Conservation (phyloP, 2,888 invertebrate genomes). For the Epicampocera succincta region DNA sequence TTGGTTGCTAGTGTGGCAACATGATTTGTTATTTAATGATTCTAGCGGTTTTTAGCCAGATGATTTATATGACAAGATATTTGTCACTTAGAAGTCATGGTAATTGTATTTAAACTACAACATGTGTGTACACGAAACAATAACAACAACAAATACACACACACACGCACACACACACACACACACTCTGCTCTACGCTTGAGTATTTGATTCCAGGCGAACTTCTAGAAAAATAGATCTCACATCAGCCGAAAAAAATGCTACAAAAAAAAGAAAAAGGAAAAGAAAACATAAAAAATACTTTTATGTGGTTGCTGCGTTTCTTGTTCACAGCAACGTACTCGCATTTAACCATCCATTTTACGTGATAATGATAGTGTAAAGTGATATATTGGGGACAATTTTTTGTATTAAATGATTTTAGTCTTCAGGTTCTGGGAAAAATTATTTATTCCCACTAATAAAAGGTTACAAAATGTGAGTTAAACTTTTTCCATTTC, state of each 20-base stretch:
- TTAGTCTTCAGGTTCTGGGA: conserved; percentile 53
- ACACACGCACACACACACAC: no score
- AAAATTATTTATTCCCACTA: conserved; percentile 66
- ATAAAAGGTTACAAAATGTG: conserved; percentile 55
- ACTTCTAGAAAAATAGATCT: conserved; percentile 57
- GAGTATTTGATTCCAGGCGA: conserved; percentile 10
- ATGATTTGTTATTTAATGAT: conserved; percentile 70
- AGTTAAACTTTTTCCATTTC: conserved; percentile 5
- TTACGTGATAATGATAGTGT: conserved; percentile 69
- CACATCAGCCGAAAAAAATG: conserved; percentile 36
- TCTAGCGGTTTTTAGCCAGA: conserved; percentile 68
- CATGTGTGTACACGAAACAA: conserved; percentile 10
- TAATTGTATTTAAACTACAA: conserved; percentile 46
- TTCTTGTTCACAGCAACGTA: conserved; percentile 5
- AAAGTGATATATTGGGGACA: conserved; percentile 70
- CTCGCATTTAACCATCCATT: conserved; percentile 45
- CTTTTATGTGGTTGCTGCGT: conserved; percentile 33
- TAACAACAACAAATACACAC: conserved; percentile 10
- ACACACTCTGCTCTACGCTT: background rate
- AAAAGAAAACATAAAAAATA: background rate
- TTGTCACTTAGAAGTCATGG: conserved; percentile 62
- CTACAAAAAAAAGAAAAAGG: conserved; percentile 18
- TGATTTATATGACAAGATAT: conserved; percentile 70
- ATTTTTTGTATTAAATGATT: conserved; percentile 53
- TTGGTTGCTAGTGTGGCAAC: conserved; percentile 49